Evolutionary conservation across 2,888 invertebrate species (phyloP).

Genomic region (Metalampra italica): DNA sequence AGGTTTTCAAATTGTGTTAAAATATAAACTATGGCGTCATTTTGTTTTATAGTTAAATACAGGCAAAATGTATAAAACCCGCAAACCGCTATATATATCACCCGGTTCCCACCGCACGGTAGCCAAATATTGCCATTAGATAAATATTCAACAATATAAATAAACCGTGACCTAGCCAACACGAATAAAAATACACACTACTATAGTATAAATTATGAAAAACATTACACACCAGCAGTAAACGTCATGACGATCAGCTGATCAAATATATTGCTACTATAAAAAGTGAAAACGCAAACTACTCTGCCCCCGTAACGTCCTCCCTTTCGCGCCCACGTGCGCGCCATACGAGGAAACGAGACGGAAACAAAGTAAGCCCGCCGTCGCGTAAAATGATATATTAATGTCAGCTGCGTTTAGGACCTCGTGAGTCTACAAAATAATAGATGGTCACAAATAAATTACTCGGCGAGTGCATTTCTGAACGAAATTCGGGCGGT

Average conservation of each 20-base stretch:
- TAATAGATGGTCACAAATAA: slow-evolving; percentile 79
- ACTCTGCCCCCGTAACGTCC: slow-evolving; percentile 47
- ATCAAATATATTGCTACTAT: slow-evolving; percentile 78
- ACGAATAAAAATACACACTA: slow-evolving; percentile 55
- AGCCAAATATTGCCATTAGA: slow-evolving; percentile 22
- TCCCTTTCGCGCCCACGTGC: slow-evolving; percentile 38
- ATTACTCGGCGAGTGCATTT: slow-evolving; percentile 75
- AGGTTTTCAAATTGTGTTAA: slow-evolving; percentile 1
- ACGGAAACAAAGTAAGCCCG: slow-evolving; percentile 39
- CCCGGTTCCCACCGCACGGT: slow-evolving; percentile 23
- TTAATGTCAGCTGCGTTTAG: slow-evolving; percentile 78
- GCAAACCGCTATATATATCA: slow-evolving; percentile 27
- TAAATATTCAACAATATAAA: slow-evolving; percentile 67
- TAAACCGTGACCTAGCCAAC: slow-evolving; percentile 71
- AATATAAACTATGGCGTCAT: slow-evolving; percentile 13
- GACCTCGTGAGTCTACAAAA: slow-evolving; percentile 78
- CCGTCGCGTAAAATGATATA: slow-evolving; percentile 77
- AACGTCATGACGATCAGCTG: slow-evolving; percentile 78
- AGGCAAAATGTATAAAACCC: slow-evolving; percentile 20
- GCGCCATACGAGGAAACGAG: slow-evolving; percentile 31
- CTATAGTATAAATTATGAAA: slow-evolving; percentile 75
- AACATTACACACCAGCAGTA: slow-evolving; percentile 70
- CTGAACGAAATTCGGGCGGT: slow-evolving; percentile 75
- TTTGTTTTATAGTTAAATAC: slow-evolving; percentile 1
- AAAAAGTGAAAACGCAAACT: slow-evolving; percentile 77